A percentile compares a stretch with the other conserved stretches of the same genome.
Evolutionary conservation across 2,113 vertebrate genomes (phyloP).

Genomic region (Bambusicola thoracicus): DNA sequence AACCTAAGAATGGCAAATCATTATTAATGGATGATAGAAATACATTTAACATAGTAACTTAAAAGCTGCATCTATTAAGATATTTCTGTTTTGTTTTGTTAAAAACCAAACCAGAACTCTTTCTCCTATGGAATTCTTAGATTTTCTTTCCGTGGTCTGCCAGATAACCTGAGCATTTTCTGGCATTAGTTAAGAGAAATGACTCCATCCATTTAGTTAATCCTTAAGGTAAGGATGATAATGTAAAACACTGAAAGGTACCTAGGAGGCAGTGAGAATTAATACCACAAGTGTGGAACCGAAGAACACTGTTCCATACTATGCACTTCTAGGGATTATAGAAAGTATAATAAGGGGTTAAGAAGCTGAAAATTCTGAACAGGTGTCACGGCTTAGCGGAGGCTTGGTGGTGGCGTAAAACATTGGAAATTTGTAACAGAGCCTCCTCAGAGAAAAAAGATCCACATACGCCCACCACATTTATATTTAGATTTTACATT

Average conservation of each 20-base stretch:
- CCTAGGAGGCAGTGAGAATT: not conserved
- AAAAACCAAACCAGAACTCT: not conserved
- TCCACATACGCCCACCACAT: constrained; percentile 59
- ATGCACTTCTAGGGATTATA: not conserved
- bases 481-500: constrained; percentile 66
- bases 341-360: constrained; percentile 51
- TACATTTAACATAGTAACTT: not conserved
- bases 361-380: constrained; percentile 68
- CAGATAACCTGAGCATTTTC: not conserved
- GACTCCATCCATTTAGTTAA: not conserved
- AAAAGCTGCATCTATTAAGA: not conserved
- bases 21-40: not conserved
- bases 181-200: not conserved
- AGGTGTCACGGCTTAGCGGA: constrained; percentile 52
- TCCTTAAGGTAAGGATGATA: not conserved
- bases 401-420: constrained; percentile 58
- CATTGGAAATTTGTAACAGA: constrained; percentile 67
- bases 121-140: not conserved
- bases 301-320: not conserved
- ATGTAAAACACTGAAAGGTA: not conserved
- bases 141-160: not conserved
- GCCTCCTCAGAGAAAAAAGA: constrained; percentile 52
- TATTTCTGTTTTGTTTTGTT: not conserved
- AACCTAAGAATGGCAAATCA: not conserved
- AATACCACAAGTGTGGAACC: not conserved